These are phyloP conservation scores for Phoenicopterus ruber DNA, from an alignment of 2,113 vertebrate genomes.

Conservation along the genomic window DNA sequence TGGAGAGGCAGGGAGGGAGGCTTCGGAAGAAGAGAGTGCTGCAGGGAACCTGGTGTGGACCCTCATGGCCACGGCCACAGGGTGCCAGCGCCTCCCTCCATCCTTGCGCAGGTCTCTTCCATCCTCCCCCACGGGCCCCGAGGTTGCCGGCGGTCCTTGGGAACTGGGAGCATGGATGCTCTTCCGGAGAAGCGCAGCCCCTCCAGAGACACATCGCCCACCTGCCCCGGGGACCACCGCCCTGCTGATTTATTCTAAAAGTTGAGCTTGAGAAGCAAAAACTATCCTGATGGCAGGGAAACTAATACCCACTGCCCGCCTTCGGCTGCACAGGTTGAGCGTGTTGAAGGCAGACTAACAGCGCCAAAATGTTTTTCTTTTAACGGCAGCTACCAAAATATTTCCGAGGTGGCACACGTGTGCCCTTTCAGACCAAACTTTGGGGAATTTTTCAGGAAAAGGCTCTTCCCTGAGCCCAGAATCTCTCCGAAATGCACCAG, in stretches of 20 bases:
- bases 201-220: neutral
- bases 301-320: neutral
- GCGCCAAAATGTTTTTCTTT: neutral
- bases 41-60: neutral
- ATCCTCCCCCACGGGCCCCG: accelerated
- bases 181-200: neutral
- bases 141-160: too few species aligned
- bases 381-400: neutral
- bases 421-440: neutral
- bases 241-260: neutral
- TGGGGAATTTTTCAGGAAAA: neutral
- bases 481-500: neutral
- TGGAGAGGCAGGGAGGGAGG: neutral
- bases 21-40: neutral
- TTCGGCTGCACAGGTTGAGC: accelerated
- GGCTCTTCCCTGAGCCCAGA: neutral
- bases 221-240: neutral
- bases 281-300: neutral
- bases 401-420: neutral
- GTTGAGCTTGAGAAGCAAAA: neutral
- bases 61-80: neutral
- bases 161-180: neutral
- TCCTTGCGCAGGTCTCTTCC: neutral
- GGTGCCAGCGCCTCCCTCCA: neutral
- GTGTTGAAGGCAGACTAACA: neutral